Evolutionary conservation across 1,140 invertebrate species (phyloP).

Genomic region (Drosophila novamexicana): DNA sequence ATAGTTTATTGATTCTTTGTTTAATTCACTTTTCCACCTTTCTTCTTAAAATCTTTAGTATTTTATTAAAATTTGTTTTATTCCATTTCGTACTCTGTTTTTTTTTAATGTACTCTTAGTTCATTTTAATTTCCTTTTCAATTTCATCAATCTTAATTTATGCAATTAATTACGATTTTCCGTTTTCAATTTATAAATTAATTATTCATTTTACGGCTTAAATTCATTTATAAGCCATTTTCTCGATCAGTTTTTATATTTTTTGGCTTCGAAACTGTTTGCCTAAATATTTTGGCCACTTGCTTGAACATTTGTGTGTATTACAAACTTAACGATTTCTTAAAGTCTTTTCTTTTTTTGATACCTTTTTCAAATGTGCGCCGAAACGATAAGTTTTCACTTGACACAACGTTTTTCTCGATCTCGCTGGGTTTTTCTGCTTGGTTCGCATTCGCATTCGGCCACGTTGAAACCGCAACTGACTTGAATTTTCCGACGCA

Average conservation of each 20-base stretch:
- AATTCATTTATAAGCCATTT: conserved; percentile 24
- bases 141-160: too few relatives aligned
- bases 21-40: neutral
- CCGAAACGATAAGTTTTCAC: conserved; percentile 9
- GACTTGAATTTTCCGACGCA: conserved; percentile 59
- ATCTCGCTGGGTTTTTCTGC: conserved; percentile 13
- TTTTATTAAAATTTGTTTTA: conserved; percentile 13
- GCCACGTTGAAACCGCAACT: conserved; percentile 73
- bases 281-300: conserved; percentile 10
- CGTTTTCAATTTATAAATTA: too few relatives aligned
- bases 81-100: conserved; percentile 1
- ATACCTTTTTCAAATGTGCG: conserved; percentile 26
- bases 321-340: conserved; percentile 30
- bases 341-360: conserved; percentile 10
- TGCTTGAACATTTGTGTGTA: conserved; percentile 28
- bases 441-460: conserved; percentile 40
- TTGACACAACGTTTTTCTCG: conserved; percentile 19
- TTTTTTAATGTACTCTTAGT: neutral
- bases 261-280: neutral
- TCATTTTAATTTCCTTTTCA: too few relatives aligned
- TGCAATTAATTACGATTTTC: too few relatives aligned
- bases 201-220: too few relatives aligned
- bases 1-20: neutral
- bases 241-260: conserved; percentile 31
- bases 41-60: neutral